Evolutionary conservation across 2,797 vertebrate genomes (phyloP).

Genomic region (Apogon talboti): DNA sequence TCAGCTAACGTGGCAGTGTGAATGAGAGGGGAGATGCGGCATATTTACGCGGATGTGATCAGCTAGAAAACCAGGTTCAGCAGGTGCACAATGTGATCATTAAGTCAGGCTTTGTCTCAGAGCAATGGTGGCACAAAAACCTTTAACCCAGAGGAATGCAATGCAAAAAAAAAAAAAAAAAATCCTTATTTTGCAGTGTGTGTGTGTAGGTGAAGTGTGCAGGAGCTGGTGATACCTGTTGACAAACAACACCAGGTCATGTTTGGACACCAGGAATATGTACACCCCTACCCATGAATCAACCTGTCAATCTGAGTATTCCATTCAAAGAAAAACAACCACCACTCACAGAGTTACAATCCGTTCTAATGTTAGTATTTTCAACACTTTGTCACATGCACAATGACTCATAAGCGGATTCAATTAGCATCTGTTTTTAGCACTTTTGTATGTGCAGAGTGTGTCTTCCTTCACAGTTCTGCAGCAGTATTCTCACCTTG

Average conservation of each 20-base stretch:
- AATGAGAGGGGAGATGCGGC: slow-evolving; percentile 32
- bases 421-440: slow-evolving; percentile 53
- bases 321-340: slow-evolving; percentile 43
- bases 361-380: slow-evolving; percentile 35
- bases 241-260: slow-evolving; percentile 16
- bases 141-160: slow-evolving; percentile 26
- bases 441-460: not conserved
- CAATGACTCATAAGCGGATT: slow-evolving; percentile 51
- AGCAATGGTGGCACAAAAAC: slow-evolving; percentile 16
- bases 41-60: slow-evolving; percentile 20
- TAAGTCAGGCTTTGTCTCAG: slow-evolving; percentile 48
- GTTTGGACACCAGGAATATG: slow-evolving; percentile 12
- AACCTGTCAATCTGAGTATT: slow-evolving; percentile 10
- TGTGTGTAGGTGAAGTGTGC: not conserved
- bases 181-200: not conserved
- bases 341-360: slow-evolving; percentile 16
- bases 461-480: slow-evolving; percentile 25
- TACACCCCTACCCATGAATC: slow-evolving; percentile 23
- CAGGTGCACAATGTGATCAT: slow-evolving; percentile 45
- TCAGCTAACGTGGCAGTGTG: slow-evolving; percentile 48
- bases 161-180: no score
- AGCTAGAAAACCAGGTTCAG: slow-evolving; percentile 33
- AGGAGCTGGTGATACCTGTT: slow-evolving; percentile 58
- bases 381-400: slow-evolving; percentile 54
- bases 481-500: slow-evolving; percentile 37